phyloP scores from a whole-genome alignment of 2,113 vertebrate genomes.

The Malurus elegans region DNA sequence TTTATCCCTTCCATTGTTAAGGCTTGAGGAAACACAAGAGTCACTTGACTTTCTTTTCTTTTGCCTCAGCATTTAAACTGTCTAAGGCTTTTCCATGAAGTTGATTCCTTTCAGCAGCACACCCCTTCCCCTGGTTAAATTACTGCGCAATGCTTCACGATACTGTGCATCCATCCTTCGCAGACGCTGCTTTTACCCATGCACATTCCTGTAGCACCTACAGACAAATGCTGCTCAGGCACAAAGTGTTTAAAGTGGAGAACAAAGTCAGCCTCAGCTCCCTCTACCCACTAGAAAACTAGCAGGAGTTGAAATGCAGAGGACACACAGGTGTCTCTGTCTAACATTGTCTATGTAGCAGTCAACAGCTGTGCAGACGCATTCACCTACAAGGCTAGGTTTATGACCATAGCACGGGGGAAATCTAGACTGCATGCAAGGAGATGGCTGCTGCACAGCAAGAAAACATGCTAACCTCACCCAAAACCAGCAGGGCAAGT shows the following conservation, averaged over 20 bases:
- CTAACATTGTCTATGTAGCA: rapidly evolving
- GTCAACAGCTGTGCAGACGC: neutral
- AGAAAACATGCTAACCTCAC: neutral
- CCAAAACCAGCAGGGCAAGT: neutral
- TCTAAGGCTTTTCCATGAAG: neutral
- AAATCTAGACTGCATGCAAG: rapidly evolving
- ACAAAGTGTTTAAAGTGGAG: rapidly evolving
- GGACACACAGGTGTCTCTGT: neutral
- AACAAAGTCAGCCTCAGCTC: neutral
- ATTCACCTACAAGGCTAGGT: neutral
- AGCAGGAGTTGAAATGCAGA: neutral
- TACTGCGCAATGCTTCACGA: neutral
- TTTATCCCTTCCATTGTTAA: neutral
- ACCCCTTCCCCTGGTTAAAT: neutral
- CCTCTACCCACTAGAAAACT: neutral
- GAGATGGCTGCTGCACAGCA: neutral
- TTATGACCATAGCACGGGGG: neutral
- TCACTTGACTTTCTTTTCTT: neutral
- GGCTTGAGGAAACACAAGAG: neutral
- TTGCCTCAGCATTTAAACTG: neutral
- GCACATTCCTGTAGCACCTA: neutral
- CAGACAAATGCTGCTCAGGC: rapidly evolving
- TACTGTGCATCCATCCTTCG: rapidly evolving
- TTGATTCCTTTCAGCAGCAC: neutral
- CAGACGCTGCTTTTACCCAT: neutral